Evolutionary conservation across 2,113 vertebrate genomes (phyloP), one percentile per base, ranked within the genome.

Genomic region (Halcyon malimbica): DNA sequence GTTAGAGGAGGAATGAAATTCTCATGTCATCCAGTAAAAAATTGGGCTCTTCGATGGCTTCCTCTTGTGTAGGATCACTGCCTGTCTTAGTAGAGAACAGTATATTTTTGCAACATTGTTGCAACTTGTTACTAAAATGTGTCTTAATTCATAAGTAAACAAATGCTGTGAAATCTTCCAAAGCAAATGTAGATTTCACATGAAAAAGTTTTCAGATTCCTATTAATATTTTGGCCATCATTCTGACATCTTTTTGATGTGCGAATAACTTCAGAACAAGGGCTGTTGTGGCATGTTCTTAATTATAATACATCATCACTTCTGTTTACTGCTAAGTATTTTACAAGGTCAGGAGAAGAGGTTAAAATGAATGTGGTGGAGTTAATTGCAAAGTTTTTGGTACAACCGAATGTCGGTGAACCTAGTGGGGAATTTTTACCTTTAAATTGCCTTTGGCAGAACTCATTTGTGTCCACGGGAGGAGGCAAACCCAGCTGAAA

Each of bases 291-390:
- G 51, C 23, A 6, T 54, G 29, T 74, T 92, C n/a, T 86, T 90
- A 89, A 56, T 94, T 89, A 56, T 28, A 41, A 42, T 73, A 63
- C 15, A 29, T 35, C 29, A 56, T 64, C 33, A 39, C 51, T 84
- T 84, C 28, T 9, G 10, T 82, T 93, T 91, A 44, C 74, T 93
- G 35, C 53, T 85, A 82, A 83, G 94, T 93, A 77, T 63, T 90
- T 53, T 73, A 60, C 48, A 48, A 93, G 60, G 67, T 82, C 62
- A 63, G 82, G 51, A 83, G 68, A 74, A 70, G 60, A 68, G 26
- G 57, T 92, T 78, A 87, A 78, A 63, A 46, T 75, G 12, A 81
- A 89, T 5, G 2, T 81, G 26, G 8, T 1, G 6, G 21, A 17
- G 9, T 75, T 79, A 44, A 11, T 92, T 77, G 16, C 13, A 23